A percentile compares a stretch with the other conserved stretches of the same genome.
phyloP scores from a whole-genome alignment of 2,797 vertebrate genomes.

The Malacoctenus gilli region DNA sequence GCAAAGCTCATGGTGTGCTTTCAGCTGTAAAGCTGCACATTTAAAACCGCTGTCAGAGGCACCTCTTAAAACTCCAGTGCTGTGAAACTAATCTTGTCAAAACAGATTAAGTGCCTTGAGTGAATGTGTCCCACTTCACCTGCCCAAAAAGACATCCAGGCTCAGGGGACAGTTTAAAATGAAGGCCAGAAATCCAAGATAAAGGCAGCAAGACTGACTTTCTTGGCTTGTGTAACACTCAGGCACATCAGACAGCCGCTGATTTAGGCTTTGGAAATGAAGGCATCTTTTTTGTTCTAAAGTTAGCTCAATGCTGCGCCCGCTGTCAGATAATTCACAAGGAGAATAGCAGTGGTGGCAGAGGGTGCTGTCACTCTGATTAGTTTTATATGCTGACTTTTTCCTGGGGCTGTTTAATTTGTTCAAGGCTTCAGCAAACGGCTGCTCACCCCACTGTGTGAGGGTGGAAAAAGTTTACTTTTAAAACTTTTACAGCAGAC shows the following conservation, averaged over 20 bases:
- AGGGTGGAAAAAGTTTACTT: no score
- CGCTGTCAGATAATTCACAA: slow-evolving; percentile 35
- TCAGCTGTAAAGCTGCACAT: slow-evolving; percentile 12
- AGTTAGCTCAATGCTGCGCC: slow-evolving; percentile 24
- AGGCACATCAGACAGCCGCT: slow-evolving; percentile 10
- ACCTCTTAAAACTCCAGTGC: slow-evolving; percentile 20
- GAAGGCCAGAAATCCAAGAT: slow-evolving; percentile 36
- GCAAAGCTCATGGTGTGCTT: slow-evolving; percentile 37
- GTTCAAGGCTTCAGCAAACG: slow-evolving; percentile 6
- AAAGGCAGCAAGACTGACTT: slow-evolving; percentile 24
- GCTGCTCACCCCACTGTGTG: slow-evolving; percentile 13
- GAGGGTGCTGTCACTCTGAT: slow-evolving; percentile 27
- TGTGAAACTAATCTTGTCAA: slow-evolving; percentile 55
- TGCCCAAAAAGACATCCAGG: slow-evolving; percentile 25
- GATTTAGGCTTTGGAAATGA: slow-evolving; percentile 28
- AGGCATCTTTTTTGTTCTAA: slow-evolving; percentile 45
- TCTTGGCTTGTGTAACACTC: slow-evolving; percentile 11
- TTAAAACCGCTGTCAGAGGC: slow-evolving; percentile 22
- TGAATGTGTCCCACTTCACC: slow-evolving; percentile 43
- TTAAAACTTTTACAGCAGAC: no score
- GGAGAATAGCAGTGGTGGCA: no score
- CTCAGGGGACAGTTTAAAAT: slow-evolving; percentile 26
- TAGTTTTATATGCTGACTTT: slow-evolving; percentile 16
- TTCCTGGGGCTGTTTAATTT: slow-evolving; percentile 14
- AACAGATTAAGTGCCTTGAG: slow-evolving; percentile 53